A percentile compares a stretch with the other conserved stretches of the same genome.
Conservation (phyloP, 2,113 vertebrate genomes). For the Arothron firmamentum region DNA sequence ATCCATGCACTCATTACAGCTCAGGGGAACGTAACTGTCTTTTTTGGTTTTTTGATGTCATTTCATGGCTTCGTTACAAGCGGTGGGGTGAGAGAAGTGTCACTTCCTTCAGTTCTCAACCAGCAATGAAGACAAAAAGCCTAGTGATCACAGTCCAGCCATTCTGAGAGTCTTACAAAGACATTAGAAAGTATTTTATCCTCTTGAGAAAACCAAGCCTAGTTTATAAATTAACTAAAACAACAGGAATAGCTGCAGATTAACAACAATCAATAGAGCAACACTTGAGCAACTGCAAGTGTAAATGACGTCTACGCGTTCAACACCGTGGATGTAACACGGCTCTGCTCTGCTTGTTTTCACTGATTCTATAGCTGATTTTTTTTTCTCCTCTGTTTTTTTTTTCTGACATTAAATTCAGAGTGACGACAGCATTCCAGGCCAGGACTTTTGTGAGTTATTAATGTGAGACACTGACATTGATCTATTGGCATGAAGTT, state of each 20-base stretch:
- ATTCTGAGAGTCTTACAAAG: constrained; percentile 4
- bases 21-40: constrained; percentile 16
- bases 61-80: constrained; percentile 43
- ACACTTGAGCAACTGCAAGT: neutral
- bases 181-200: constrained; percentile 5
- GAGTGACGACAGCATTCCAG: constrained; percentile 4
- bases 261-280: neutral
- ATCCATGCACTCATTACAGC: constrained; percentile 15
- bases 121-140: constrained; percentile 21
- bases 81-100: constrained; percentile 20
- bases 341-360: neutral
- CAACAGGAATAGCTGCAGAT: neutral
- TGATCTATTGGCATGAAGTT: constrained; percentile 17
- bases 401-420: neutral
- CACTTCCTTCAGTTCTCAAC: constrained; percentile 22
- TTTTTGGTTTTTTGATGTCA: constrained; percentile 27
- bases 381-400: neutral
- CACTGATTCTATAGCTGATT: neutral
- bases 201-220: neutral
- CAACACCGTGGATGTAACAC: neutral
- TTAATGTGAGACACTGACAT: constrained; percentile 10
- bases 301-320: neutral
- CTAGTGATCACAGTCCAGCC: constrained; percentile 22
- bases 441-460: constrained; percentile 17
- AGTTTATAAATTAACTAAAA: neutral